Base-by-base conservation (phyloP, 1,140 invertebrate genomes). In the Drosophila trapezifrons region DNA sequence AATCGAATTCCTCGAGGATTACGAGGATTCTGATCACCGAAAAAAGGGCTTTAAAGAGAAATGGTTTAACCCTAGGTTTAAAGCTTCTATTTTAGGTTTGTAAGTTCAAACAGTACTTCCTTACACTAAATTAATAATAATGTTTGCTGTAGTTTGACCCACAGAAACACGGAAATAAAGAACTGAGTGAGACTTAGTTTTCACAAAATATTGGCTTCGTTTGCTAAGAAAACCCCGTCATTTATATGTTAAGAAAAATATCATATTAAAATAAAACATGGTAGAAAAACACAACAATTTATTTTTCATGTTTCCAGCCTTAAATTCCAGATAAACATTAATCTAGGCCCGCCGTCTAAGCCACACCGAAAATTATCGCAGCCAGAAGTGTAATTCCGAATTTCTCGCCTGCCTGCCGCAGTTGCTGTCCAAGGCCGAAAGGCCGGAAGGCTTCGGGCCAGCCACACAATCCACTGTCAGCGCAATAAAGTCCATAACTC, bases 1-100 rank as follows among this genome's bases (percentile, higher is more conserved):
- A 81, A 81, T 81, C 73, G 66, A 73, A 77, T 81, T 77, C 55
- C 65, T 45, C 7, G 20, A 32, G 46, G 47, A 80, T 58, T 66
- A 43, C 22, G n/a, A 22, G 25, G 2, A 27, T 38, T 51, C 35
- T 38, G 69, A 52, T 46, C 32, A 40, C 37, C 29, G 20, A 25
- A 27, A 38, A 65, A 63, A 27, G 32, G 60, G 40, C 12, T 32
- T 17, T 7, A 35, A 22, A 20, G 12, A 12, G 5, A 6, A 42
- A 22, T n/a, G 22, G 22, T 32, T 60, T 35, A 20, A 15, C 18
- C 17, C 32, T 0, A 35, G 32, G 4, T 1, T 35, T 35, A 35
- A 56, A 56, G n/a, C 54, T 22, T 4, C 29, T 29, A 7, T 29
- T 29, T 29, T 29, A 29, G 6, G 27, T 29, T 29, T 29, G 4